phyloP scores from a whole-genome alignment of 2,888 invertebrate genomes.

The Drosophila picticornis region DNA sequence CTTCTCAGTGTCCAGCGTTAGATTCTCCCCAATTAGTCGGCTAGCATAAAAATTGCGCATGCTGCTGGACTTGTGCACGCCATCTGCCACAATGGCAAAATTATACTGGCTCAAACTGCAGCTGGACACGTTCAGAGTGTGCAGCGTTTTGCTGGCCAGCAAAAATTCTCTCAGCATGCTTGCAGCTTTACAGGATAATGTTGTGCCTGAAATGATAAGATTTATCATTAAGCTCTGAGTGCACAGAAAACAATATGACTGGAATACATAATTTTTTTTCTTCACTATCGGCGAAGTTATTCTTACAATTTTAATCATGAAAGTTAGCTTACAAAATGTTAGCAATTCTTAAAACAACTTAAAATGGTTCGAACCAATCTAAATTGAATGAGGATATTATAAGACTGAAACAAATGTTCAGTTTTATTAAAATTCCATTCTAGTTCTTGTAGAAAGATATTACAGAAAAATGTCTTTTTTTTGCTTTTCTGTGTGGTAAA shows the following conservation, averaged over 20 bases:
- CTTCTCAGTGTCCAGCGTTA: conserved; percentile 78
- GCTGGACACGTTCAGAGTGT: conserved; percentile 61
- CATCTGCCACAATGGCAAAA: conserved; percentile 83
- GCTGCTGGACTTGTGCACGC: conserved; percentile 75
- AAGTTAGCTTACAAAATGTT: background rate
- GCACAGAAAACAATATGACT: background rate
- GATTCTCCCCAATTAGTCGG: conserved; percentile 60
- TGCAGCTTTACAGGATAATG: conserved; percentile 50
- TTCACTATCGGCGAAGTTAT: background rate
- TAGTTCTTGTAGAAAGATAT: too few species aligned
- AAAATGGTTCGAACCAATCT: background rate
- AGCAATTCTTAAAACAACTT: background rate
- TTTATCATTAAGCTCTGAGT: background rate
- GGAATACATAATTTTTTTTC: background rate
- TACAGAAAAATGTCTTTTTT: background rate
- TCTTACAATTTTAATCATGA: background rate
- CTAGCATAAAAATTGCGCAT: conserved; percentile 70
- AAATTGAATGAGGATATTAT: background rate
- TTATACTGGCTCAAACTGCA: conserved; percentile 80
- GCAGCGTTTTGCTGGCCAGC: conserved; percentile 56
- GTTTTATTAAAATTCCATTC: background rate
- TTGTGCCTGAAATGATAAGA: conserved; percentile 53
- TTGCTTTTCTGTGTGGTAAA: background rate
- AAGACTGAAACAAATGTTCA: accelerated
- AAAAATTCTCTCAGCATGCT: conserved; percentile 65